Percentiles rank a stretch among this genome's conserved stretches.
These are phyloP conservation scores for Volucella inflata DNA, from an alignment of 2,888 invertebrate species.

Conservation along the genomic window DNA sequence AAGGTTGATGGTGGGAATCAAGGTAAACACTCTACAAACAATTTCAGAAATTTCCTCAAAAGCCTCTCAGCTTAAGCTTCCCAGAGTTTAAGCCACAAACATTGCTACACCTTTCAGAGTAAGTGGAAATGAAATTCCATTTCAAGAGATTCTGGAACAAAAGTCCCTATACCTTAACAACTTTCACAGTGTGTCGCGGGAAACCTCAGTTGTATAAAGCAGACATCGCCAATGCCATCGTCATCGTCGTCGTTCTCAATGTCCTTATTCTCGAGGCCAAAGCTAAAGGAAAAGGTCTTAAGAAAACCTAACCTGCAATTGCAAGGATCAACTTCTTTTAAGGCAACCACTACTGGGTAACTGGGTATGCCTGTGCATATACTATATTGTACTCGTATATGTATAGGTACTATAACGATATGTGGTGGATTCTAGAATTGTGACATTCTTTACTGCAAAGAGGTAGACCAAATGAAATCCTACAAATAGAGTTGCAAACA, in stretches of 20 bases:
- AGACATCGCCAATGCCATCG: not conserved
- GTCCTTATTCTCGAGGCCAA: not conserved
- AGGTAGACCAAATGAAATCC: conserved; percentile 8
- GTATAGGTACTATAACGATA: too few relatives aligned
- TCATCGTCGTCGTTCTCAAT: too few relatives aligned
- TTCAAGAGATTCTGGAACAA: not conserved
- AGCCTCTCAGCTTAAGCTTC: conserved; percentile 50
- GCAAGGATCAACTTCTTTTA: conserved; percentile 46
- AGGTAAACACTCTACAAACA: conserved; percentile 55
- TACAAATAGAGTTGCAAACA: conserved; percentile 5
- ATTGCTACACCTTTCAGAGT: conserved; percentile 31
- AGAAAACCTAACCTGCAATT: conserved; percentile 19
- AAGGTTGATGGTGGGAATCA: conserved; percentile 26
- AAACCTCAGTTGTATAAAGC: conserved; percentile 38
- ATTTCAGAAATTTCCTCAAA: conserved; percentile 50
- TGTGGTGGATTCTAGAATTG: not conserved
- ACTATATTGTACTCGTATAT: too few relatives aligned
- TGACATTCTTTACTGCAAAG: not conserved
- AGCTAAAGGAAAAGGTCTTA: conserved; percentile 17
- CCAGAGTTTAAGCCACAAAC: not conserved
- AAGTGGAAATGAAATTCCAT: conserved; percentile 52
- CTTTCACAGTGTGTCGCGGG: conserved; percentile 19
- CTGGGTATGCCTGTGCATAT: not conserved
- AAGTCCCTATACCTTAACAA: conserved; percentile 4
- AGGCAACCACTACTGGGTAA: not conserved